Evolutionary conservation across 2,888 invertebrate genomes (phyloP).

Genomic region (Drosophila koepferae): DNA sequence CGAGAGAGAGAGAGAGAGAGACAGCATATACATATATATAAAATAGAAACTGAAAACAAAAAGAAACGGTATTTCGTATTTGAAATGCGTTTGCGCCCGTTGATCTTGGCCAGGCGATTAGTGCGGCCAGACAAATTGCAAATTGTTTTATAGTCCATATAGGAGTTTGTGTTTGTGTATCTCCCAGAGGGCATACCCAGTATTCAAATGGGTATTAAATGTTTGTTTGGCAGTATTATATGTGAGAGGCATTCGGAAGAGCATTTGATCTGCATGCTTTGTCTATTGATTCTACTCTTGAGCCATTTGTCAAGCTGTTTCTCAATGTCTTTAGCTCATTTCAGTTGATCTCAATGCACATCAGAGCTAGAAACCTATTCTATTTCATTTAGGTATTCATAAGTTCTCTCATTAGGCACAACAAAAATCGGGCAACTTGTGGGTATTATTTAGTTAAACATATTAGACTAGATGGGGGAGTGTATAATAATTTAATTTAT

Average conservation of each 20-base stretch:
- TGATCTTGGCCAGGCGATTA: slow-evolving; percentile 54
- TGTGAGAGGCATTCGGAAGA: not conserved
- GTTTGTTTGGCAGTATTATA: no score
- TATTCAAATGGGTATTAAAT: not conserved
- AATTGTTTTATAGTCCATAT: slow-evolving; percentile 35
- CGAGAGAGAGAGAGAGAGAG: not conserved
- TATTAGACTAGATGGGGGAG: no score
- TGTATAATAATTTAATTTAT: no score
- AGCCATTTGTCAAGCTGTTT: not conserved
- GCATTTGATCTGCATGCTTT: not conserved
- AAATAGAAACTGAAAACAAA: slow-evolving; percentile 28
- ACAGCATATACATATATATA: not conserved
- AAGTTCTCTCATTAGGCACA: not conserved
- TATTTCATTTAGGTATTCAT: not conserved
- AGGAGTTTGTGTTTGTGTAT: not conserved
- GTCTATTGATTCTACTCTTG: not conserved
- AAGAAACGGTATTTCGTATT: slow-evolving; percentile 18
- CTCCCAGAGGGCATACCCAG: slow-evolving; percentile 6
- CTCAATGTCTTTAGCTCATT: not conserved
- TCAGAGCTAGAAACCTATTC: not conserved
- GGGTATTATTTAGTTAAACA: not conserved
- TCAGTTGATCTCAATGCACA: not conserved
- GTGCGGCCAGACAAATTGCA: slow-evolving; percentile 24
- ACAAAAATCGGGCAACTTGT: not conserved
- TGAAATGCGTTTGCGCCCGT: slow-evolving; percentile 33